Percentiles rank a stretch among this genome's conserved stretches.
Evolutionary conservation across 2,113 vertebrate species (phyloP).

Genomic region (Stegastes partitus): DNA sequence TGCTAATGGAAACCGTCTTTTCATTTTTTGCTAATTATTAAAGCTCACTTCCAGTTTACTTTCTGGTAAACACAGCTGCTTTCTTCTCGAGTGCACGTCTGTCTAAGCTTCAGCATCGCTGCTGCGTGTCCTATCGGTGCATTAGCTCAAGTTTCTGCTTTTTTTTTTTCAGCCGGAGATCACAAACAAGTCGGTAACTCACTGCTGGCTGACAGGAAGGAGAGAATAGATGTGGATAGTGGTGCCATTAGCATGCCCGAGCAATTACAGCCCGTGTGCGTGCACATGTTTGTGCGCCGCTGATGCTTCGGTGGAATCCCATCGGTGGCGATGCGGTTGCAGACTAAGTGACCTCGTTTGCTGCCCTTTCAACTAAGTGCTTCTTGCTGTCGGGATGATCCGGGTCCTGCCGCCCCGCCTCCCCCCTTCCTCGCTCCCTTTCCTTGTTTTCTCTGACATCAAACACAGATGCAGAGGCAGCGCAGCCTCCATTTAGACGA

Average conservation of each 20-base stretch:
- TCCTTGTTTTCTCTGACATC: slow-evolving; percentile 34
- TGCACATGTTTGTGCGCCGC: slow-evolving; percentile 15
- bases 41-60: no score
- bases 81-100: not conserved
- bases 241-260: slow-evolving; percentile 64
- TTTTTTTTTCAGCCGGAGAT: slow-evolving; percentile 11
- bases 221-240: slow-evolving; percentile 31
- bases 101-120: not conserved
- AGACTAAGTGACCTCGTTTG: slow-evolving; percentile 65
- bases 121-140: not conserved
- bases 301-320: slow-evolving; percentile 25
- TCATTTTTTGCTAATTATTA: no score
- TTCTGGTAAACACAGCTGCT: no score
- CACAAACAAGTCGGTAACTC: slow-evolving; percentile 57
- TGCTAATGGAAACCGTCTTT: no score
- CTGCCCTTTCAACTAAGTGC: slow-evolving; percentile 64
- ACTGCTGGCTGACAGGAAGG: slow-evolving; percentile 52
- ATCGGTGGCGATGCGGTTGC: slow-evolving; percentile 37
- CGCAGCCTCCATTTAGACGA: slow-evolving; percentile 18
- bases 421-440: not conserved
- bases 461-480: slow-evolving; percentile 7
- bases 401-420: not conserved
- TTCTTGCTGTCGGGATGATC: slow-evolving; percentile 44
- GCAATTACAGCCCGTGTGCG: slow-evolving; percentile 38
- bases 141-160: slow-evolving; percentile 13